phyloP scores from a whole-genome alignment of 2,113 vertebrate genomes.

The Ardeotis arabs region DNA sequence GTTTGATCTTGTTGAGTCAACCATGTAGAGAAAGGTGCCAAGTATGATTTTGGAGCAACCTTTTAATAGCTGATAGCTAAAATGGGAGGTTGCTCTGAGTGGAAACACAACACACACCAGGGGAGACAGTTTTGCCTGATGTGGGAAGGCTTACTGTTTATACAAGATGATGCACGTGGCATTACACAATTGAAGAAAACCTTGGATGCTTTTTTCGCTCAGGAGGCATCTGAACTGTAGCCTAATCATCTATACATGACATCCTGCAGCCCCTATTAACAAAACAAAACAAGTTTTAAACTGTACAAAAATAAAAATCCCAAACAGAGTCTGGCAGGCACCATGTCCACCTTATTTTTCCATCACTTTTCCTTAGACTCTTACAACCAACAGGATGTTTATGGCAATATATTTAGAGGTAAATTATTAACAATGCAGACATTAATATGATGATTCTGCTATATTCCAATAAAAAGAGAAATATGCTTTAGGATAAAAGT shows the following conservation, averaged over 20 bases:
- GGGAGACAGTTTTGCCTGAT: neutral
- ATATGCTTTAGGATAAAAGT: neutral
- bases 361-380: neutral
- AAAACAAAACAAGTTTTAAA: neutral
- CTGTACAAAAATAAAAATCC: neutral
- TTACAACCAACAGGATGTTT: neutral
- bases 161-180: neutral
- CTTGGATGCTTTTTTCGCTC: neutral
- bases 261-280: neutral
- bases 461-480: neutral
- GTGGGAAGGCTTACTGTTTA: neutral
- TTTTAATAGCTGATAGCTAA: constrained; percentile 42
- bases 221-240: neutral
- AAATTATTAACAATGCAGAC: neutral
- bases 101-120: neutral
- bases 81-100: constrained; percentile 9
- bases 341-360: neutral
- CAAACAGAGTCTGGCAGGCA: neutral
- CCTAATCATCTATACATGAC: neutral
- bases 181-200: neutral
- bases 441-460: neutral
- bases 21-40: constrained; percentile 5
- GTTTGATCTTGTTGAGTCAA: constrained; percentile 10
- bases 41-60: neutral
- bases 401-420: neutral